phyloP scores from a whole-genome alignment of 2,797 vertebrate genomes.

The Hafferia zeledoni region DNA sequence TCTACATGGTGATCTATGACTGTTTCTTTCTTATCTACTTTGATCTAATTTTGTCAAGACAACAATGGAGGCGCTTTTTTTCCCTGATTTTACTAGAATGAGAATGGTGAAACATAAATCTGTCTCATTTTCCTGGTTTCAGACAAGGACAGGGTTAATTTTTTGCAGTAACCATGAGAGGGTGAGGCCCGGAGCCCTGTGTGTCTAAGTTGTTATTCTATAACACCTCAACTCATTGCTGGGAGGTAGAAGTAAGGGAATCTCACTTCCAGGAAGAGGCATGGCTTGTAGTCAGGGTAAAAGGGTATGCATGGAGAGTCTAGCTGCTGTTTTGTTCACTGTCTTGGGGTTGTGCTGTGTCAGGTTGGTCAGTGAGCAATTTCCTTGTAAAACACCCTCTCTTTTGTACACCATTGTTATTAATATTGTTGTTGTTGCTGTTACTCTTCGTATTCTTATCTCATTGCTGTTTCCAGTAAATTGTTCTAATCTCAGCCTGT shows the following conservation, averaged over 20 bases:
- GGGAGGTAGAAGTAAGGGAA: fast-evolving
- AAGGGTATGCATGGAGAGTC: neutral
- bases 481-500: neutral
- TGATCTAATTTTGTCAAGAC: neutral
- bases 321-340: neutral
- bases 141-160: fast-evolving
- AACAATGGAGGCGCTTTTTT: neutral
- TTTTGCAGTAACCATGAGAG: neutral
- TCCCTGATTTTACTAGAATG: neutral
- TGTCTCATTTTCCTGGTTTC: neutral
- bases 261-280: neutral
- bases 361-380: neutral
- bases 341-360: neutral
- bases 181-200: neutral
- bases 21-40: neutral
- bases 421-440: neutral
- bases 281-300: fast-evolving
- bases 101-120: neutral
- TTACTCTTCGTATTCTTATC: neutral
- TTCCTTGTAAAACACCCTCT: neutral
- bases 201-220: fast-evolving
- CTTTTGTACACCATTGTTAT: neutral
- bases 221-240: fast-evolving
- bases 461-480: neutral
- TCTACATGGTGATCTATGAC: neutral